Conservation (phyloP, 2,888 invertebrate species). For the Antheraea assamensis region DNA sequence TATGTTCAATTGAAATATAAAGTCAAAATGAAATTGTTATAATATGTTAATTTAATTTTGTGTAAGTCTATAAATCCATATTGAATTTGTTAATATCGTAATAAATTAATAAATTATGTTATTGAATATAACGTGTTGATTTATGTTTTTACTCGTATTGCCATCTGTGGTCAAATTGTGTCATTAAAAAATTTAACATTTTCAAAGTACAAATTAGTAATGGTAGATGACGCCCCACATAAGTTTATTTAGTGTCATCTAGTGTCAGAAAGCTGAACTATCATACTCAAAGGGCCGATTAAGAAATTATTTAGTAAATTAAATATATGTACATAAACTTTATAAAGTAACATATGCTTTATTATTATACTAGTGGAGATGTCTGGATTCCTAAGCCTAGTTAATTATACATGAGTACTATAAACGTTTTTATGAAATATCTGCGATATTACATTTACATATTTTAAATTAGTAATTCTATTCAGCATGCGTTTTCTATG, state of each 20-base stretch:
- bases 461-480: no score
- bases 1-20: neutral
- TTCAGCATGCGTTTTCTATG: no score
- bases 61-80: neutral
- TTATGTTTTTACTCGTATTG: constrained; percentile 23
- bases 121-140: neutral
- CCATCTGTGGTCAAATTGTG: constrained; percentile 43
- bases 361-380: no score
- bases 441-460: no score
- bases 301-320: neutral
- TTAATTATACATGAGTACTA: no score
- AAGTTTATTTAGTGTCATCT: neutral
- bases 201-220: neutral
- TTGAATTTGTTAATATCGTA: neutral
- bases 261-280: constrained; percentile 1
- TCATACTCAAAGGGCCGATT: neutral
- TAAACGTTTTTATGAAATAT: no score
- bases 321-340: neutral
- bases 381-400: no score
- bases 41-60: neutral
- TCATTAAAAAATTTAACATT: neutral
- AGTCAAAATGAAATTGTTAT: neutral
- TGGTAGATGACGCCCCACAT: neutral
- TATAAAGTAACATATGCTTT: no score
- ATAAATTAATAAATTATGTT: neutral